These are phyloP conservation scores for Chiroxiphia lanceolata DNA, from an alignment of 2,797 vertebrate genomes.

Conservation along the genomic window DNA sequence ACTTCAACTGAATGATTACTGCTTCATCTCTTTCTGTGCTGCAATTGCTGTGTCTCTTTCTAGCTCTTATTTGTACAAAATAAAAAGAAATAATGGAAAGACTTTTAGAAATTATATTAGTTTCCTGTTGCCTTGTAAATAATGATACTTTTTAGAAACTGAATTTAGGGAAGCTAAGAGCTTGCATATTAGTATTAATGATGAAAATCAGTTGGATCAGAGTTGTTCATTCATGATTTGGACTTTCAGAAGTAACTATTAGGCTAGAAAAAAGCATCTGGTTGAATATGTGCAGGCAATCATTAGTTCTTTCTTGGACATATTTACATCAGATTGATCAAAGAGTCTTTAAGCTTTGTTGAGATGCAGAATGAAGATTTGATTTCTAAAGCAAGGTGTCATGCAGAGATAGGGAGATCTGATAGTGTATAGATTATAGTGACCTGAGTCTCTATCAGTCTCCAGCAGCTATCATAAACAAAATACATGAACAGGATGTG, in stretches of 20 bases:
- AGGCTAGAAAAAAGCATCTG: constrained; percentile 6
- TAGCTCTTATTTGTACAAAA: not conserved
- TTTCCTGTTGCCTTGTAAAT: not conserved
- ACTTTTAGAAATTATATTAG: not conserved
- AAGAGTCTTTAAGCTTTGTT: not conserved
- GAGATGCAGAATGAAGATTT: not conserved
- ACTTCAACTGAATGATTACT: not conserved
- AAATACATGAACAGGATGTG: not conserved
- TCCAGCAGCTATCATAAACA: not conserved
- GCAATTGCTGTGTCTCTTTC: not conserved
- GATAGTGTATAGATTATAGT: not conserved
- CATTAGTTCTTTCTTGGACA: not conserved
- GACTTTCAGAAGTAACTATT: not conserved
- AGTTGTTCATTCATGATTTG: not conserved
- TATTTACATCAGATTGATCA: not conserved
- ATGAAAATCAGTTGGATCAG: not conserved
- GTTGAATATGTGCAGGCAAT: not conserved
- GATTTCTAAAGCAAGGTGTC: not conserved
- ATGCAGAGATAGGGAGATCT: not conserved
- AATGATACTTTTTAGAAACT: not conserved
- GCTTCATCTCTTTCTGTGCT: not conserved
- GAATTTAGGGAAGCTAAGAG: not conserved
- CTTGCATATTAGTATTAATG: not conserved
- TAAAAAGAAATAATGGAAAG: not conserved
- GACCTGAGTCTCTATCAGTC: not conserved